Evolutionary conservation across 53 echinoderm and acorn worm genomes (phyloP).

Genomic region (Paracentrotus lividus): DNA sequence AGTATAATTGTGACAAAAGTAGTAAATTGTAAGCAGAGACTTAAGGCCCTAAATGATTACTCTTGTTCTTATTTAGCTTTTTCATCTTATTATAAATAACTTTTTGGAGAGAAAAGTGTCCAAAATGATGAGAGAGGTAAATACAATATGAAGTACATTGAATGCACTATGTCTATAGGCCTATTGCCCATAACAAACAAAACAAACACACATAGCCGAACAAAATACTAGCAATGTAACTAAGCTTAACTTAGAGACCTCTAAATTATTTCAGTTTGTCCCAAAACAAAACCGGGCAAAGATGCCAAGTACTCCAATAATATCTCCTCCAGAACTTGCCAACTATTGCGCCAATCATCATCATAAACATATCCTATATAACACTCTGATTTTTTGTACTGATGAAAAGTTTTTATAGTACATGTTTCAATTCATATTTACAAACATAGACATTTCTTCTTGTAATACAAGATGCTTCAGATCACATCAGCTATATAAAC

Average conservation of each 20-base stretch:
- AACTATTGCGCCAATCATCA: neutral
- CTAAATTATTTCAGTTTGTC: conserved; percentile 53
- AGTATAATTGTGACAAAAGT: too few species aligned
- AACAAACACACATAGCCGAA: neutral
- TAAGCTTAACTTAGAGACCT: conserved; percentile 19
- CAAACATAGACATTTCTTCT: neutral
- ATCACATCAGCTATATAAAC: conserved; percentile 50
- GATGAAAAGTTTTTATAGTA: conserved; percentile 27
- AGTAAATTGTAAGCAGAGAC: too few species aligned
- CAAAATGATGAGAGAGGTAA: neutral
- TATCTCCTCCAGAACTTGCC: conserved; percentile 20
- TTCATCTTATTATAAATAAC: too few species aligned
- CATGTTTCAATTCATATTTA: conserved; percentile 54
- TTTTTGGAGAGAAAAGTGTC: neutral
- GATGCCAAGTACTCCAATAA: neutral
- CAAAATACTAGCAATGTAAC: conserved; percentile 14
- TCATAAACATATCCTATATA: conserved; percentile 34
- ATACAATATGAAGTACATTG: neutral
- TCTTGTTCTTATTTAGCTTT: too few species aligned
- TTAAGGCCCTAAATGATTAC: too few species aligned
- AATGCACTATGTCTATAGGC: neutral
- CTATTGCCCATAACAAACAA: neutral
- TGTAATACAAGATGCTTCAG: conserved; percentile 3
- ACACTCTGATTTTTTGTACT: conserved; percentile 26
- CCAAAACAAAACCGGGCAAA: conserved; percentile 21